These are phyloP conservation scores for Propsilocerus akamusi DNA, from an alignment of 1,140 invertebrate species.

Conservation along the genomic window DNA sequence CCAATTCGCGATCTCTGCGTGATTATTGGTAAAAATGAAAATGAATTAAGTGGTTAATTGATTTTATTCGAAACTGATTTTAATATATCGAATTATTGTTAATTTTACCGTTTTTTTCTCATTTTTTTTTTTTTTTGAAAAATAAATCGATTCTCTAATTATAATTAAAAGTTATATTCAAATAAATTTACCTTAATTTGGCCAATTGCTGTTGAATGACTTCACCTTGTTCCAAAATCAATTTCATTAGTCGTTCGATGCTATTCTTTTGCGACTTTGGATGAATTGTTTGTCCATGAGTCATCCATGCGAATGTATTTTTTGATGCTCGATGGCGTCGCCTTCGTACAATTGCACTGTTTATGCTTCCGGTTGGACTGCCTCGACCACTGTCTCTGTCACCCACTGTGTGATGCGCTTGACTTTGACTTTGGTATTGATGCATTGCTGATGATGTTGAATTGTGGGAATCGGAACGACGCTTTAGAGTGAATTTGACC, in stretches of 20 bases:
- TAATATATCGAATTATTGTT: conserved; percentile 4
- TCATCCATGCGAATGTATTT: conserved; percentile 7
- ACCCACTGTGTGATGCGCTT: conserved; percentile 7
- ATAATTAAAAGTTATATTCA: neutral
- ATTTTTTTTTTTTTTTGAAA: neutral
- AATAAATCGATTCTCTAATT: neutral
- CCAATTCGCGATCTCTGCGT: conserved; percentile 53
- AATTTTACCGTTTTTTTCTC: neutral
- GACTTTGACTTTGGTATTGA: neutral
- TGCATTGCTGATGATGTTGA: neutral
- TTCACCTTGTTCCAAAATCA: conserved; percentile 62
- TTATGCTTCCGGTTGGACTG: conserved; percentile 19
- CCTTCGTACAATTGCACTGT: conserved; percentile 17
- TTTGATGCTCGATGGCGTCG: conserved; percentile 12
- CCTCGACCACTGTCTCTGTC: conserved; percentile 20
- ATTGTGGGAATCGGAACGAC: conserved; percentile 5
- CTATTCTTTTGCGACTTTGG: conserved; percentile 12
- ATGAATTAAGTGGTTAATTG: conserved; percentile 4
- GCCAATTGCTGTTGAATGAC: conserved; percentile 56
- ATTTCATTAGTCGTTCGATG: conserved; percentile 49
- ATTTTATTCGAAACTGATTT: conserved; percentile 4
- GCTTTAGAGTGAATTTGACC: conserved; percentile 6
- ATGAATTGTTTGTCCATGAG: conserved; percentile 12
- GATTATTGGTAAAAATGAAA: conserved; percentile 14
- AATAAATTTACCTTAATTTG: conserved; percentile 30